Conservation (phyloP, 2,113 vertebrate species). For the Cacatua alba region DNA sequence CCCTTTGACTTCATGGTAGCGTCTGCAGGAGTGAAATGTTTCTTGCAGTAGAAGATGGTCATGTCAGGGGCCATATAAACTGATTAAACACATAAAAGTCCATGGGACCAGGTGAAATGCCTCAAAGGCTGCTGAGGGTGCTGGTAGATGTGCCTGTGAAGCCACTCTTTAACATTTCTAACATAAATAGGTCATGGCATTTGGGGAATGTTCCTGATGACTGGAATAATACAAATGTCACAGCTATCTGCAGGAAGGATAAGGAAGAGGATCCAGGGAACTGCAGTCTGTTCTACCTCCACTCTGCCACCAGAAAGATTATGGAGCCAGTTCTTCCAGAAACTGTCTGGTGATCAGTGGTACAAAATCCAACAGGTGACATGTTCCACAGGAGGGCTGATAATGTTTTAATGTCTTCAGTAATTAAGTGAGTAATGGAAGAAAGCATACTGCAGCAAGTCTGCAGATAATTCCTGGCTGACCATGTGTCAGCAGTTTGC, state of each 20-base stretch:
- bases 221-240: not conserved
- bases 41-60: not conserved
- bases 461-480: not conserved
- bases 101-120: not conserved
- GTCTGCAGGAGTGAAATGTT: not conserved
- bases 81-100: not conserved
- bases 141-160: not conserved
- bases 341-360: not conserved
- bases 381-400: not conserved
- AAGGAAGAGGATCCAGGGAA: not conserved
- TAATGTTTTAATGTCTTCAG: not conserved
- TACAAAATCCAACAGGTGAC: not conserved
- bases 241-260: not conserved
- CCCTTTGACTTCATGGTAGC: not conserved
- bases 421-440: not conserved
- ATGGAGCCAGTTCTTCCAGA: not conserved
- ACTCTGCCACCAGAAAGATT: not conserved
- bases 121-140: not conserved
- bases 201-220: not conserved
- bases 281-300: not conserved
- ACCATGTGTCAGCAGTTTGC: not conserved
- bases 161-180: not conserved
- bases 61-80: not conserved
- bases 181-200: not conserved
- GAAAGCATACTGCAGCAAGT: not conserved